These are phyloP conservation scores for Cossypha niveicapilla DNA, from an alignment of 2,797 vertebrate genomes.

Conservation along the genomic window DNA sequence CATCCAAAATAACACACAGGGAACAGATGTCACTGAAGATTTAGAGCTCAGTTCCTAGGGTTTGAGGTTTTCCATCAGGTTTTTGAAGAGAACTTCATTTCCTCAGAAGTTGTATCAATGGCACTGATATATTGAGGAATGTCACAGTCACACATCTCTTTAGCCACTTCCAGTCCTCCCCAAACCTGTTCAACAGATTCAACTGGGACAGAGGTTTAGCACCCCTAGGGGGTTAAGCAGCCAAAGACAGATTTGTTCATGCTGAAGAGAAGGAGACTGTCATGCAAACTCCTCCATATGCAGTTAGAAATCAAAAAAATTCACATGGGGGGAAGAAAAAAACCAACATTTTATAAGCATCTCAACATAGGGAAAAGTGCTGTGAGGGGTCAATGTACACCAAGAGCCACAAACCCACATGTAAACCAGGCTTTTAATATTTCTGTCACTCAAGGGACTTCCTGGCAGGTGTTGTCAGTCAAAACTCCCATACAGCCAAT, in stretches of 20 bases:
- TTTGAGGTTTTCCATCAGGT: not conserved
- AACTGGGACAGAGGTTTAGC: not conserved
- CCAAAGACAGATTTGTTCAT: not conserved
- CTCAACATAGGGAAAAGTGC: not conserved
- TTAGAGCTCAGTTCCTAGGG: not conserved
- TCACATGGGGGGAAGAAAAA: not conserved
- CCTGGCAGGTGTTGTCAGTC: not conserved
- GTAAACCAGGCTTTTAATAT: not conserved
- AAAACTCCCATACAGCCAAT: not conserved
- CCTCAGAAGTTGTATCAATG: not conserved
- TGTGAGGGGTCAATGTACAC: not conserved
- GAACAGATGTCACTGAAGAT: not conserved
- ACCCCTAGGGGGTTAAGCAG: not conserved
- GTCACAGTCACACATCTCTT: not conserved
- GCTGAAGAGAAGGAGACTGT: not conserved
- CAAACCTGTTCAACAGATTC: not conserved
- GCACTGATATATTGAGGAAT: not conserved
- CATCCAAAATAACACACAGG: not conserved
- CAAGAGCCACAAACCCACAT: not conserved
- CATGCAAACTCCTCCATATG: not conserved
- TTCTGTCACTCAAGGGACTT: not conserved
- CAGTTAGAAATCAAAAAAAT: not conserved
- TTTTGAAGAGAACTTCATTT: not conserved
- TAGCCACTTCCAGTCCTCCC: not conserved
- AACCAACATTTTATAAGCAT: not conserved